Evolutionary conservation across 64 coral and sea anemone genomes (phyloP), one percentile per base, ranked within the genome.

Genomic region (Montipora sp.): DNA sequence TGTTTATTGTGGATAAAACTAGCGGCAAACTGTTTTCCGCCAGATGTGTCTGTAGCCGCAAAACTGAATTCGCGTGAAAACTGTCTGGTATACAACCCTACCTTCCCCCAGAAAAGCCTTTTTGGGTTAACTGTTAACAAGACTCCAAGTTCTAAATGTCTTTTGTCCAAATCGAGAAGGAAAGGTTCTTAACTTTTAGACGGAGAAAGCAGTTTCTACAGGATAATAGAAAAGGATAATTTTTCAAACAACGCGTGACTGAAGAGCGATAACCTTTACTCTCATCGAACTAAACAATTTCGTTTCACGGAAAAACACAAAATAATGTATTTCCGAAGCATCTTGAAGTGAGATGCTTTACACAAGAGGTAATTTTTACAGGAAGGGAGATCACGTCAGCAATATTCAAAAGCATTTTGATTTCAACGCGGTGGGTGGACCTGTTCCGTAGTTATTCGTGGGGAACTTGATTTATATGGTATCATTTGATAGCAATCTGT

Each of bases 251-350:
- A 8, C 3, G 19, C 23, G 24, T 45, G 10, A 75, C 6, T 45
- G 36, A 27, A 75, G 24, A 45, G 23, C 24, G 24, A 75, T 75
- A 75, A 75, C 73, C 73, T 75, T 75, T 46, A 75, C 73, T 75
- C 73, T 45, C 24, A 45, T 55, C 10, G 51, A 55, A 55, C 51
- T 9, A 75, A 75, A 43, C 24, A 10, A 75, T 36, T 75, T 46
- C 1, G 11, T 75, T 75, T 45, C 15, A 49, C 11, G 19, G 6
- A 19, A 49, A 44, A 82, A 82, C 57, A 82, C 22, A 22, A 55
- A 19, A 65, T 10, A 44, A 82, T 44, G 80, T 23, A n/a, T 82
- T 82, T 82, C 80, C 80, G 53, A 45, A 22, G 24, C 21, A 61
- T 82, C 8, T 82, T 82, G 22, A 61, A 63, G 15, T 45, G 23